Base-by-base conservation (phyloP, 2,888 invertebrate species). In the Cryptocheilus praepositus region DNA sequence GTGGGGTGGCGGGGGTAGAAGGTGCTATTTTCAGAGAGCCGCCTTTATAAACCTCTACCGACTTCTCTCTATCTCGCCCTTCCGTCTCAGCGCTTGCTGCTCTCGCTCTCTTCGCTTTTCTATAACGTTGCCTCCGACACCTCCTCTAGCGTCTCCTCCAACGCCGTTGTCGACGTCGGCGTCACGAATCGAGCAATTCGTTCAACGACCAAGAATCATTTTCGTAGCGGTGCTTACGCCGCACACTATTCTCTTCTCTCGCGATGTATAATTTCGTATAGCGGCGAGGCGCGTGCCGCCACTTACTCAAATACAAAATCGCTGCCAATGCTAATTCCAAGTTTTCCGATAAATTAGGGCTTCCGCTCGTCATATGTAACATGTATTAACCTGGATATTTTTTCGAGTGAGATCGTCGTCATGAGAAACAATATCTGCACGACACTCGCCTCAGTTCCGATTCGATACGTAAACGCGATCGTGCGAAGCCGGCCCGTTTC, bases 21-120 rank as follows among this genome's bases (percentile, higher is more conserved):
- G 59, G 69, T 60, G 76, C 79, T 85, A 85, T 85, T 85, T 85
- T 78, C 70, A 79, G 83, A 82, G 46, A 68, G 64, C 59, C 65
- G 73, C 69, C 70, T 73, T 59, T 60, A 62, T 28, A 43, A 22
- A 18, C 46, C 57, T 19, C 57, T 45, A 21, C 55, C 43, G 22
- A 36, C 11, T 36, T 36, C 36, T 36, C 36, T 36, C 36, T 36
- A 36, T 36, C 36, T 36, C 36, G 36, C 36, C 36, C 36, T 36
- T 36, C 36, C 36, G 36, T 36, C 36, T 28, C 28, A 7, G 28
- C 28, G 28, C n/a, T n/a, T 28, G 36, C 36, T 11, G 2, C 36
- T 5, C 13, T 36, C 36, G 25, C 45, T 25, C 21, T 43, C 21
- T 21, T 13, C 46, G 61, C 18, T 22, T 22, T 44, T 60, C 36